These are phyloP conservation scores for Sapayoa aenigma DNA, from an alignment of 2,113 vertebrate genomes.

Conservation along the genomic window DNA sequence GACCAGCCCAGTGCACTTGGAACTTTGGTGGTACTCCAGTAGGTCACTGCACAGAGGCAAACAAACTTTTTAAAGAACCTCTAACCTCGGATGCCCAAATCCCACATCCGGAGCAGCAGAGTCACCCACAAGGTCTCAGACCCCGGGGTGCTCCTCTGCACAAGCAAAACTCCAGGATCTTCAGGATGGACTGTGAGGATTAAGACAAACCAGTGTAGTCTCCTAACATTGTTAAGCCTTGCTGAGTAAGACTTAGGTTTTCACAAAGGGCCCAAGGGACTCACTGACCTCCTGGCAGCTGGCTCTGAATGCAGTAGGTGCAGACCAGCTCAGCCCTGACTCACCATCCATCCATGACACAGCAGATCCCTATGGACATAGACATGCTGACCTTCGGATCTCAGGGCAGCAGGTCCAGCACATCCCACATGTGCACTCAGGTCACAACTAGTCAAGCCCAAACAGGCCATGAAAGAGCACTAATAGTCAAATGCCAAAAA, in stretches of 20 bases:
- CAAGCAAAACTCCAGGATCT: neutral
- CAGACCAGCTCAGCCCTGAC: neutral
- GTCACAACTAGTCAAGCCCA: neutral
- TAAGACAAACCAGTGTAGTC: neutral
- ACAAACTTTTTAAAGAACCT: neutral
- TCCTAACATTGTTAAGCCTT: neutral
- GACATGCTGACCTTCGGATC: rapidly evolving
- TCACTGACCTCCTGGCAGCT: neutral
- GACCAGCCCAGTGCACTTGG: neutral
- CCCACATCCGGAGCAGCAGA: neutral
- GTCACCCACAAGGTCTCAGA: neutral
- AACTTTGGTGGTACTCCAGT: neutral
- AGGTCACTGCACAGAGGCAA: neutral
- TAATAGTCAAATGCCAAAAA: neutral
- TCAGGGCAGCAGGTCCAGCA: neutral
- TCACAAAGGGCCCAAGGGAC: neutral
- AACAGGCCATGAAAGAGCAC: neutral
- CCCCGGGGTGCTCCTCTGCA: neutral
- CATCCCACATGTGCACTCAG: neutral
- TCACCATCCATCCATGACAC: neutral
- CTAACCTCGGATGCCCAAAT: neutral
- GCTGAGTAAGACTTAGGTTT: neutral
- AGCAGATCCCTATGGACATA: rapidly evolving
- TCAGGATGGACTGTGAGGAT: neutral
- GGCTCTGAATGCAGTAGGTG: neutral